Base-by-base conservation (phyloP, 2,888 invertebrate genomes). In the Mechanitis mazaeus region DNA sequence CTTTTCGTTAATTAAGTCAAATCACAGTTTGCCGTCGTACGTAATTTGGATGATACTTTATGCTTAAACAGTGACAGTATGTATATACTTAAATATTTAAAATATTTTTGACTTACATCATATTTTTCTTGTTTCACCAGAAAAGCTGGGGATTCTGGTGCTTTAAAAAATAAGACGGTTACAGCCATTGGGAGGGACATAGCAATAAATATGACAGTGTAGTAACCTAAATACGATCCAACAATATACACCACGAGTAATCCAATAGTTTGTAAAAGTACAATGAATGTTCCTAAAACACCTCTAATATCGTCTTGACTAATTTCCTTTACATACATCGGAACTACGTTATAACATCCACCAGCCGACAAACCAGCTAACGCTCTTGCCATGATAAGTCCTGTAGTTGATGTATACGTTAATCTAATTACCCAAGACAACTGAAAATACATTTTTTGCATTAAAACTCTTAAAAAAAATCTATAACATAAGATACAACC, bases 71-170 rank as follows among this genome's bases (percentile, higher is more conserved):
- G 3, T 9, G 42, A 3, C 3, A 11, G 20, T 3, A 9, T 42
- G 42, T 42, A 11, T 42, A 42, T 9, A 9, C 6, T 42, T 9
- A 42, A 42, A 9, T 9, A 42, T 3, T 42, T 3, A 42, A 42
- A 42, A 42, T 42, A 11, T 9, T 5, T 33, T 33, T 33, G 12
- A 72, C 74, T 74, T 64, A 85, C 85, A 31, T 81, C 72, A 55
- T 60, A 65, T 56, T 75, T 75, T 2, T 77, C 80, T n/a, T 68
- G 65, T 47, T 82, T 82, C 2, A 84, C 71, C 45, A 84, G 68
- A 60, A 72, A 83, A 3, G 78, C 72, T 7, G 85, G 85, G 0
- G 85, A 80, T 60, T 85, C 85, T 0, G 85, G 84, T 42, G 77
- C 77, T 54, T 69, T 73, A 42, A 78, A 28, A 66, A 83, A 75